Conservation (phyloP, 2,113 vertebrate species). For the Leucosticte australis region DNA sequence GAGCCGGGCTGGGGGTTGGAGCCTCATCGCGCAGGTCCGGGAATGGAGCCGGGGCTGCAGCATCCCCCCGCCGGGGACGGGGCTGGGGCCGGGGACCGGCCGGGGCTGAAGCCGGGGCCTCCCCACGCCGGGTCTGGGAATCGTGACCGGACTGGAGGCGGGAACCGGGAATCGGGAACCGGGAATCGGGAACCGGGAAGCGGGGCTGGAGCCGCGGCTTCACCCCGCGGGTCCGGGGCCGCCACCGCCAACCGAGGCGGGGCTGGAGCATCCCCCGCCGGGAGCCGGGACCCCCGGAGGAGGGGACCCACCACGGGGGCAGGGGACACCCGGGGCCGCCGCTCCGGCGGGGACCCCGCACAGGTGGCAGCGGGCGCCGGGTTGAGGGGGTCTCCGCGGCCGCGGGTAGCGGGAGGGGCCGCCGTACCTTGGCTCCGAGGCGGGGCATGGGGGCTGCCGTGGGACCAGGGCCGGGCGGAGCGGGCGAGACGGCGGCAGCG, state of each 20-base stretch:
- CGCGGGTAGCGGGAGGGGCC: not conserved
- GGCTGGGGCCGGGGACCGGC: not conserved
- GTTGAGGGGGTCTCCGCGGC: not conserved
- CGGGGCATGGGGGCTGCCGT: not conserved
- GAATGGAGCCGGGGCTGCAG: not conserved
- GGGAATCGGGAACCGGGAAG: not conserved
- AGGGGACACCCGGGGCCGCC: not conserved
- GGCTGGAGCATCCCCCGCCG: not conserved
- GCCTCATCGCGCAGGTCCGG: not conserved
- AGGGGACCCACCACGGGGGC: not conserved
- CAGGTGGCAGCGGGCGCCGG: not conserved
- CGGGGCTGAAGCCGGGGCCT: not conserved
- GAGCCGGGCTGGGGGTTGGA: not conserved
- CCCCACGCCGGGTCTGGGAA: not conserved
- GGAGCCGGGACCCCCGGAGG: not conserved
- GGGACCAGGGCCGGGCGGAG: not conserved
- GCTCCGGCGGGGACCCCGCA: not conserved
- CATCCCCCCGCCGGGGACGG: not conserved
- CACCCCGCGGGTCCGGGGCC: not conserved
- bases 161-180: not conserved
- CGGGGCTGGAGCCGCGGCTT: not conserved
- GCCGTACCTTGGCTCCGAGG: slow-evolving; percentile 7
- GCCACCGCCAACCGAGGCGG: not conserved
- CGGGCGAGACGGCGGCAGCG: not conserved
- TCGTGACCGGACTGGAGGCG: not conserved